Evolutionary conservation across 23 tunicate species (phyloP).

Genomic region (Trididemnum nubilum): DNA sequence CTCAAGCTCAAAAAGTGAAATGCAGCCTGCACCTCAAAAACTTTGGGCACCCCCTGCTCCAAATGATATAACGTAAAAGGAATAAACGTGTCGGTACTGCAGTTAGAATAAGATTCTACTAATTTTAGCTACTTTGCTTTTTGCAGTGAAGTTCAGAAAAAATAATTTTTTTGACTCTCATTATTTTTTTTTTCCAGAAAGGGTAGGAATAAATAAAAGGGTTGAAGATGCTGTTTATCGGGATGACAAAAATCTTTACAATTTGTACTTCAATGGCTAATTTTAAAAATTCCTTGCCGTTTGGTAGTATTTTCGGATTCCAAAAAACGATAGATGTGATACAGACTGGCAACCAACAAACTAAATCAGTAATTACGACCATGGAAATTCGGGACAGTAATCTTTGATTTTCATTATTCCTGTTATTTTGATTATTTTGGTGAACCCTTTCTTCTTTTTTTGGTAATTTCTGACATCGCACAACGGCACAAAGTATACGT

Average conservation of each 20-base stretch:
- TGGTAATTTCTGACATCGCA: no score
- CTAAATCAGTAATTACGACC: not conserved
- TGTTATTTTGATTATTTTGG: not conserved
- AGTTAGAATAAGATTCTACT: no score
- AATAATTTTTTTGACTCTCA: slow-evolving; percentile 3
- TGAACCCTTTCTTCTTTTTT: not conserved
- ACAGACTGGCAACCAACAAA: slow-evolving; percentile 6
- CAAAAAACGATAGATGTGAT: not conserved
- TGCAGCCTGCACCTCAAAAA: no score
- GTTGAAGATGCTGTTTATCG: slow-evolving; percentile 6
- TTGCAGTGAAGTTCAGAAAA: no score
- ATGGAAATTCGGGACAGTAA: not conserved
- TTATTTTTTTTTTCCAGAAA: not conserved
- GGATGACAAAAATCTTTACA: not conserved
- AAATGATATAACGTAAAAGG: no score
- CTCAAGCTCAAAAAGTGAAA: no score
- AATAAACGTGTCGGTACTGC: no score
- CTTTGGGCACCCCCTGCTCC: no score
- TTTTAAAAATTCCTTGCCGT: not conserved
- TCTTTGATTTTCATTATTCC: not conserved
- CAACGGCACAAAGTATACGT: not conserved
- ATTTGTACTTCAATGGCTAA: not conserved
- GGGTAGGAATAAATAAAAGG: slow-evolving; percentile 4
- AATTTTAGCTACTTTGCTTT: no score
- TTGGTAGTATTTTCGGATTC: not conserved